These are phyloP conservation scores for Macroramphosus scolopax DNA, from an alignment of 2,797 vertebrate genomes.

Conservation along the genomic window DNA sequence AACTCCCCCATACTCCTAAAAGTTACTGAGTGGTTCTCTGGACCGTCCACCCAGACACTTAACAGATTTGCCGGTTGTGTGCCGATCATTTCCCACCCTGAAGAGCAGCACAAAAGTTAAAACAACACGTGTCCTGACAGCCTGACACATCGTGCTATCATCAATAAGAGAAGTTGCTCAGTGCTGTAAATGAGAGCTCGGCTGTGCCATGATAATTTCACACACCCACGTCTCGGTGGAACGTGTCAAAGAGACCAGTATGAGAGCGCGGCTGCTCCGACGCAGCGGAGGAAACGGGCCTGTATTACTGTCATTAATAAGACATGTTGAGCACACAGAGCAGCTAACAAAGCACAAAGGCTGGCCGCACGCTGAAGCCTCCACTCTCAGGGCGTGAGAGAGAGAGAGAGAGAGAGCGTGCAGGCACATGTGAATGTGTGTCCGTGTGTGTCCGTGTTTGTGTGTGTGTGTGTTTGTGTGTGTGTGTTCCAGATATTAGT, in stretches of 20 bases:
- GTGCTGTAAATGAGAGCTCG: conserved; percentile 28
- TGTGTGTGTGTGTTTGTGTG: not conserved
- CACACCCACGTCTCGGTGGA: conserved; percentile 44
- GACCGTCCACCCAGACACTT: conserved; percentile 19
- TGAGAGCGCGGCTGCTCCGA: conserved; percentile 41
- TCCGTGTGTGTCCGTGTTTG: too few relatives aligned
- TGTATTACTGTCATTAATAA: conserved; percentile 64
- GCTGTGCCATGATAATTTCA: conserved; percentile 35
- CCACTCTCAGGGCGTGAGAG: conserved; percentile 11
- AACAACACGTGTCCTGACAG: conserved; percentile 29
- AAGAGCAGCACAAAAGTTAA: conserved; percentile 17
- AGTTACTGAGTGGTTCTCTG: not conserved
- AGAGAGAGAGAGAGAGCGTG: conserved; percentile 11
- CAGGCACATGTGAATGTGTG: conserved; percentile 9
- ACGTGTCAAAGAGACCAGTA: conserved; percentile 52
- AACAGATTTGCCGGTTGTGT: conserved; percentile 23
- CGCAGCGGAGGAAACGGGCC: conserved; percentile 57
- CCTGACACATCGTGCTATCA: conserved; percentile 28
- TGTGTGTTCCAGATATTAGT: conserved; percentile 1
- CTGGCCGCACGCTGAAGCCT: conserved; percentile 49
- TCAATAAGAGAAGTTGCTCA: conserved; percentile 40
- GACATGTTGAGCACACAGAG: conserved; percentile 51
- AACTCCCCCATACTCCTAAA: not conserved
- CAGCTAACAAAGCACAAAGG: conserved; percentile 64
- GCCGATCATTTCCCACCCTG: conserved; percentile 27